Evolutionary conservation across 2,797 vertebrate species (phyloP).

Genomic region (Sebastes alutus): DNA sequence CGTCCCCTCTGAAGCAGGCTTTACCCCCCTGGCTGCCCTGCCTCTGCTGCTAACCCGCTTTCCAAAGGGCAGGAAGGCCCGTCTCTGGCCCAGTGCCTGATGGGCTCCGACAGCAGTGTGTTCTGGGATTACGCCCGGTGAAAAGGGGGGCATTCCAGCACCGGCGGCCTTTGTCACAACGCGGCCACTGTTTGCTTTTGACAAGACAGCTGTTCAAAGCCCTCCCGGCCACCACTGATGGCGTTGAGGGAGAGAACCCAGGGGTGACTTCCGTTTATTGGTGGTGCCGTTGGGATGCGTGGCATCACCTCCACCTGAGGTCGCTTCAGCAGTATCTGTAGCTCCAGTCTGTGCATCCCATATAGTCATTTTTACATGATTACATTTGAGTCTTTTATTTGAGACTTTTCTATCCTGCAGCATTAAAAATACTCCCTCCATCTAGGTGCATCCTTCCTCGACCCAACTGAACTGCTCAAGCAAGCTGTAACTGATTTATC

Average conservation of each 20-base stretch:
- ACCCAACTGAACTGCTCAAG: neutral
- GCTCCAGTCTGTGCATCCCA: neutral
- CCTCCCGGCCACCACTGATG: constrained; percentile 49
- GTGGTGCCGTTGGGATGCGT: neutral
- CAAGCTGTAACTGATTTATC: neutral
- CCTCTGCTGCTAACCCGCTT: constrained; percentile 63
- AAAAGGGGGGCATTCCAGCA: constrained; percentile 82
- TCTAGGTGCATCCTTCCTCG: neutral
- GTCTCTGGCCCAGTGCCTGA: constrained; percentile 79
- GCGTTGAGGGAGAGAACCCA: constrained; percentile 55
- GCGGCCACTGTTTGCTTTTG: constrained; percentile 77
- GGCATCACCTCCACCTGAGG: constrained; percentile 34
- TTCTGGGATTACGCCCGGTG: constrained; percentile 83
- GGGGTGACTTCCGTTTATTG: constrained; percentile 72
- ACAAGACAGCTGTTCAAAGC: constrained; percentile 78
- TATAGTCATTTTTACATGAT: neutral
- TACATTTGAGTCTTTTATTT: neutral
- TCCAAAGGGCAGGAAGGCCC: constrained; percentile 76
- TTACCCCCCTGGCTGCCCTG: constrained; percentile 54
- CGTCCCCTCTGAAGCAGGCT: constrained; percentile 59
- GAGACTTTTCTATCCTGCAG: neutral
- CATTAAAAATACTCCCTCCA: neutral
- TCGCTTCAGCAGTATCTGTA: constrained; percentile 4
- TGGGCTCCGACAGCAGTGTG: constrained; percentile 82
- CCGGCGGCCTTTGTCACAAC: constrained; percentile 69